Base-by-base conservation (phyloP, 37 sponge, comb jelly and placozoan species). In the Geodia barretti region DNA sequence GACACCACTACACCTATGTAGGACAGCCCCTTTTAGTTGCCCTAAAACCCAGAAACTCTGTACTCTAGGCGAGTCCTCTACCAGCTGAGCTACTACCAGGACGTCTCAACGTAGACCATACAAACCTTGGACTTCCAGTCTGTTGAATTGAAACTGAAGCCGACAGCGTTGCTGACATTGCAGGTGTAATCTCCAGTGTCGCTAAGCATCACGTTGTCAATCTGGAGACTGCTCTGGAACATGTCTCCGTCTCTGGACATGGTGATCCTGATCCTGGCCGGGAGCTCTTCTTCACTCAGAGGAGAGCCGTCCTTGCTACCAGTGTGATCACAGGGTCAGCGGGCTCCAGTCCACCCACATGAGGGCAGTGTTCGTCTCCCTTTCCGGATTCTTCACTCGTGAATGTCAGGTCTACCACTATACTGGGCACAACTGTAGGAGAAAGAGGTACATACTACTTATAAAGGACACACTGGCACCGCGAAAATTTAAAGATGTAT, bases 141-240 rank as follows among this genome's bases (percentile, higher is more conserved):
- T 54, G 29, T 7, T 20, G 58, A 20, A 17, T 24, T 32, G 35
- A 3, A 26, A 29, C 29, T 77, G 21, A 7, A 39, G 39, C 60
- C 38, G 1, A 71, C 80, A 32, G 31, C 62, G 30, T 80, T 80
- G 0, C 20, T 31, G 3, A 33, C 80, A 9, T 20, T 9, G 30
- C 80, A 80, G 14, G 31, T 42, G 38, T 80, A 80, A 60, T 24
- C 8, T 2, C 80, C 80, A n/a, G 39, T 42, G 54, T 80, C 80
- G 33, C 24, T 36, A 3, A 25, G 19, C 11, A 23, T 61, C 54
- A 47, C 54, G 54, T 47, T 14, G 11, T 47, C 54, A 47, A 47
- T 47, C 54, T 47, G 54, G 11, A 47, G 54, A 47, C 14, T 7
- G 54, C 54, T 14, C 54, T 17, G 7, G 54, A 47, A 17, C 54